Percentiles rank a stretch among this genome's conserved stretches.
Evolutionary conservation across 2,113 vertebrate genomes (phyloP).

Genomic region (Xiphophorus maculatus): DNA sequence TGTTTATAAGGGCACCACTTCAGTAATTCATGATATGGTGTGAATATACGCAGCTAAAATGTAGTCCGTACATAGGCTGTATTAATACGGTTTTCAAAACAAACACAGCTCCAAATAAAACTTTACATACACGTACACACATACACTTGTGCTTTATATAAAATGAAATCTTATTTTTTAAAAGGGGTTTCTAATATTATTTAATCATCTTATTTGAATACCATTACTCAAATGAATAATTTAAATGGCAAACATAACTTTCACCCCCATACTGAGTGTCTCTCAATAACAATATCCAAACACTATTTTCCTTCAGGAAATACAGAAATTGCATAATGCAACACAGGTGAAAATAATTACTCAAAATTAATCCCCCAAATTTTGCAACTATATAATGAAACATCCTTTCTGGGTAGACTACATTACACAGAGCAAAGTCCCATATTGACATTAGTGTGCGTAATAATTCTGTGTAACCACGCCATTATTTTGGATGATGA

Average conservation of each 20-base stretch:
- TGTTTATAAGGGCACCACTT: conserved; percentile 14
- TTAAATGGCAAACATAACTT: too few species aligned
- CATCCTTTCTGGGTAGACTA: conserved; percentile 41
- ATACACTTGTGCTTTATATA: not conserved
- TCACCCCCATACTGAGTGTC: too few species aligned
- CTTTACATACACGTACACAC: not conserved
- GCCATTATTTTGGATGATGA: conserved; percentile 46
- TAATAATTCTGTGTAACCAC: conserved; percentile 50
- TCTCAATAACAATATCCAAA: too few species aligned
- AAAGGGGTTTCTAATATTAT: too few species aligned
- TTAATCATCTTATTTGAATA: too few species aligned
- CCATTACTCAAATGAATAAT: too few species aligned
- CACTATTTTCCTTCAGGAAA: too few species aligned
- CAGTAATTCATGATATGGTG: conserved; percentile 24
- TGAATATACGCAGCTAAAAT: not conserved
- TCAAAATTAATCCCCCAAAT: not conserved
- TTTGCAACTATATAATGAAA: conserved; percentile 45
- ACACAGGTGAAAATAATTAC: too few species aligned
- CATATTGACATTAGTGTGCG: not conserved
- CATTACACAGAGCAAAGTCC: conserved; percentile 41
- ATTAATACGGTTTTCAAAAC: not conserved
- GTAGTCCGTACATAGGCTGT: not conserved
- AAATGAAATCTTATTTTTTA: too few species aligned
- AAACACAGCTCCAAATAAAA: not conserved
- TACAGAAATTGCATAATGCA: too few species aligned